phyloP scores from a whole-genome alignment of 2,888 invertebrate species.

The Melanophora roralis region DNA sequence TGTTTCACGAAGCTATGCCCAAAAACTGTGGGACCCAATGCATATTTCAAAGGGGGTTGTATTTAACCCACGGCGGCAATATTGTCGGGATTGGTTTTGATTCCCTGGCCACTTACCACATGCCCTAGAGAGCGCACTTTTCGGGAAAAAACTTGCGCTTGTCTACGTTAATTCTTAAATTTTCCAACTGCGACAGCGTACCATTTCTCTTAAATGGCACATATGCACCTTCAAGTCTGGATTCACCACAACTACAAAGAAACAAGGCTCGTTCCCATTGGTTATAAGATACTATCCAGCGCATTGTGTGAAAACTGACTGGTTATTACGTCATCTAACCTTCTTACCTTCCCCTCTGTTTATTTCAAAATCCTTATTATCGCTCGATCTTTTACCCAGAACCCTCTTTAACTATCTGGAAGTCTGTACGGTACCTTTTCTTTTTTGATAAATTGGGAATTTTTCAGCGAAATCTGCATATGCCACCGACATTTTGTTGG shows the following conservation, averaged over 20 bases:
- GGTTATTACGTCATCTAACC: no score
- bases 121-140: background rate
- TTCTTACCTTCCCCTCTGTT: no score
- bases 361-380: no score
- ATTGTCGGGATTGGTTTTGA: background rate
- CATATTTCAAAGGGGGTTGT: background rate
- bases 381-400: no score
- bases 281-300: no score
- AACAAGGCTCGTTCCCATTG: no score
- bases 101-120: background rate
- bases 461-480: no score
- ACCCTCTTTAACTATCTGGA: no score
- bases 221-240: background rate
- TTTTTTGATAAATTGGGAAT: no score
- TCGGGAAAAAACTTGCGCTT: background rate
- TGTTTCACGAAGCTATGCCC: background rate
- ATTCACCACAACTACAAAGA: background rate
- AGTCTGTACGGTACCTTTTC: no score
- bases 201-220: background rate
- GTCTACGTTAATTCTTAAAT: background rate
- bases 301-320: no score
- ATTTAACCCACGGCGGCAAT: background rate
- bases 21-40: background rate
- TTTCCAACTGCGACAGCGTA: background rate
- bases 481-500: no score